Evolutionary conservation across 2,113 vertebrate species (phyloP), one percentile per base, ranked within the genome.

Genomic region (Serilophus lunatus): DNA sequence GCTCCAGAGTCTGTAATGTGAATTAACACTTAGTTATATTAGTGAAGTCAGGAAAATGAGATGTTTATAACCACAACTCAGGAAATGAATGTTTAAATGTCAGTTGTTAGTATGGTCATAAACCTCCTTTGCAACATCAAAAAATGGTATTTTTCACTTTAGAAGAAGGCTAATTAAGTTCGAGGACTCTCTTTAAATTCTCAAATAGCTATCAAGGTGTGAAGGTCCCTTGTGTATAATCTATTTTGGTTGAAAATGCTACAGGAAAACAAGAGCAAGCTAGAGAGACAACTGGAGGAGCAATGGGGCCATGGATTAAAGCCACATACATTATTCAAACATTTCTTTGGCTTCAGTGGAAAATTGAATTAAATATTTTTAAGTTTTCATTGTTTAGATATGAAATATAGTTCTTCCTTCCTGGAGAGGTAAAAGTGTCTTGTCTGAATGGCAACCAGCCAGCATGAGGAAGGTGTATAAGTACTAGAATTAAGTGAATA

Each of bases 141-240:
- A 78, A 77, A 83, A 44, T 61, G 68, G 11, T 51, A 82, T 84
- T 86, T 92, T 64, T 76, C 84, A 82, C 68, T 65, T 77, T 45
- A 80, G 63, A 38, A 86, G 83, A 88, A 25, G 57, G 44, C 68
- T 96, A 82, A 94, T 97, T 91, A 91, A 91, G 63, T 33, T 82
- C 10, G 45, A 90, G 59, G 78, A 82, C 71, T 89, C 84, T 60
- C 82, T 85, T 92, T 90, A 82, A 89, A 66, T 92, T 86, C 78
- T 86, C 63, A 76, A 50, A 64, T 47, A 88, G 26, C 44, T 92
- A 79, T 50, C 33, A 20, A 35, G 51, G 64, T 6, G 2, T 86
- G 68, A 95, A 86, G 40, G 33, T 88, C 47, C 40, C 49, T 94
- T 45, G 54, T 53, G 70, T 36, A 64, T 81, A 88, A 95, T 70